Percentiles rank a stretch among this genome's conserved stretches.
These are phyloP conservation scores for Philypnodon macrostomus DNA, from an alignment of 2,797 vertebrate species.

Conservation along the genomic window DNA sequence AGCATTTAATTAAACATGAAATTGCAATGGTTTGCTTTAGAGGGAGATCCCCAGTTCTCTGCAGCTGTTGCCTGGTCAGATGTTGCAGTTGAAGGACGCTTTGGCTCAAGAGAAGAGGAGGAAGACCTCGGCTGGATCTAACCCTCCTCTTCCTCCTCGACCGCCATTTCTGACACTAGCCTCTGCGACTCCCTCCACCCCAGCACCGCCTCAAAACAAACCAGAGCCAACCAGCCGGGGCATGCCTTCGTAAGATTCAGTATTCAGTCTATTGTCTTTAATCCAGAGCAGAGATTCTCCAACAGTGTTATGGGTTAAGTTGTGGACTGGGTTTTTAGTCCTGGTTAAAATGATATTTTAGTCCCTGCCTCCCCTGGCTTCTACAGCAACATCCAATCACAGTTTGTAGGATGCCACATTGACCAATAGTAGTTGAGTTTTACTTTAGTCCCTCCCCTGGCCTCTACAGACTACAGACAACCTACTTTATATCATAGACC, in stretches of 20 bases:
- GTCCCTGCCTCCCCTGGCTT: too few species aligned
- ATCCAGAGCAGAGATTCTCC: not conserved
- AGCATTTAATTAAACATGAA: too few species aligned
- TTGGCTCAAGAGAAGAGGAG: constrained; percentile 45
- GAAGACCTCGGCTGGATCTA: constrained; percentile 8
- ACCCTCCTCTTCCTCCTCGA: constrained; percentile 34
- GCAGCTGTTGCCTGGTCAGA: constrained; percentile 69
- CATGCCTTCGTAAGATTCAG: constrained; percentile 51
- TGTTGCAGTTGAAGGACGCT: constrained; percentile 48
- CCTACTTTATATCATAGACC: too few species aligned
- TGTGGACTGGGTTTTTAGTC: too few species aligned
- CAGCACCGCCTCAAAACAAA: not conserved
- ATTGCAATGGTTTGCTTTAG: too few species aligned
- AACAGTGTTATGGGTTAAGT: too few species aligned
- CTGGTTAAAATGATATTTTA: too few species aligned
- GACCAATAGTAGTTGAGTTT: too few species aligned
- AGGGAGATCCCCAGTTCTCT: constrained; percentile 57
- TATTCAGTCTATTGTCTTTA: not conserved
- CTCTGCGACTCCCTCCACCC: not conserved
- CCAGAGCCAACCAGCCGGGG: not conserved
- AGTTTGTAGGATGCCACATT: too few species aligned
- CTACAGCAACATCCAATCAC: too few species aligned
- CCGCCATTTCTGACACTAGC: not conserved
- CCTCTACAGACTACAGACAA: too few species aligned
- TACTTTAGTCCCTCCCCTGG: too few species aligned